These are phyloP conservation scores for Leptopterna dolabrata DNA, from an alignment of 2,888 invertebrate genomes.

Conservation along the genomic window DNA sequence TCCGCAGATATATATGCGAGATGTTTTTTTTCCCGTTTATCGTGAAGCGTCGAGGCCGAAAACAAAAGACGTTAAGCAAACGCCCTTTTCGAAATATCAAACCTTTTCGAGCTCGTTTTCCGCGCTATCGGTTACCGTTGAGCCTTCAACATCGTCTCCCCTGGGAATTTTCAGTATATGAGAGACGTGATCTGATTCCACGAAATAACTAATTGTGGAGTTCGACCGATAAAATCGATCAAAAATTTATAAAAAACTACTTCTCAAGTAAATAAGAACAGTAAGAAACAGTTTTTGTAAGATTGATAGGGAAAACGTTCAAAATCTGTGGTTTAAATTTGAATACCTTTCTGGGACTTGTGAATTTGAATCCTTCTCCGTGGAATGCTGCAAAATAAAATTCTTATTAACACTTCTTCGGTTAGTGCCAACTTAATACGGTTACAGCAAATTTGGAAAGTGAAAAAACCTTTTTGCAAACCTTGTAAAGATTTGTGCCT, in stretches of 20 bases:
- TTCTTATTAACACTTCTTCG: too few species aligned
- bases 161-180: constrained; percentile 34
- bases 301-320: not conserved
- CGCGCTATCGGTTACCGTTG: constrained; percentile 40
- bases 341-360: constrained; percentile 61
- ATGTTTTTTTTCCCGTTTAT: not conserved
- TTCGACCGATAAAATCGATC: too few species aligned
- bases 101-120: constrained; percentile 53
- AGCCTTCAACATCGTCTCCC: constrained; percentile 47
- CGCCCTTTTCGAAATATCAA: constrained; percentile 21
- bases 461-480: too few species aligned
- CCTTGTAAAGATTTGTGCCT: too few species aligned
- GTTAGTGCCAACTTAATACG: too few species aligned
- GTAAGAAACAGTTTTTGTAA: not conserved
- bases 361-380: constrained; percentile 59
- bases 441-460: too few species aligned
- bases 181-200: too few species aligned
- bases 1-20: constrained; percentile 26
- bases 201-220: too few species aligned
- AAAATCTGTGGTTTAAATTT: not conserved
- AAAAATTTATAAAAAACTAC: too few species aligned
- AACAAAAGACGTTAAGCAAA: not conserved
- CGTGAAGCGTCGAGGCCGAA: not conserved
- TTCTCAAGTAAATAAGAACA: not conserved
- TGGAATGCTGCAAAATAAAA: constrained; percentile 58